Evolutionary conservation across 2,113 vertebrate genomes (phyloP), one percentile per base, ranked within the genome.

Genomic region (Scomber colias): DNA sequence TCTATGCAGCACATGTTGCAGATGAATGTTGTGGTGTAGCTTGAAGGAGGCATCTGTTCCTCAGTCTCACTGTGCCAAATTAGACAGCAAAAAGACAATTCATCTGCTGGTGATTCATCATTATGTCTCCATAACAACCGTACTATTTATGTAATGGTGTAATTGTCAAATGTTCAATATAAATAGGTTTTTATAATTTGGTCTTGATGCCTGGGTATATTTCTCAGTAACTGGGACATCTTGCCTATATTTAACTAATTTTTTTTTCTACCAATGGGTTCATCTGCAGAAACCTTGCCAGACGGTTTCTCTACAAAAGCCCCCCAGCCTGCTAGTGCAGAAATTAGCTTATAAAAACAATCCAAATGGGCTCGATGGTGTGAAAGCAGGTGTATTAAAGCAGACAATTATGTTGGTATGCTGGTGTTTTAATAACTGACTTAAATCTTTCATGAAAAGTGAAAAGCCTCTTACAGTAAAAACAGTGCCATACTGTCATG

Each of bases 111-210:
- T 83, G 69, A 79, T 81, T 84, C 84, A 88, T 90, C 79, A 81
- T 78, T 60, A 73, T 71, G 86, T 86, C 78, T 75, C 81, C 74
- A 81, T 90, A 87, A 78, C 84, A 87, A 87, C 89, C 45, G 27
- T 14, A 49, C 75, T 75, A 82, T 87, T 86, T 83, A 89, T 87
- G 75, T 71, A 24, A 84, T 69, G 27, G 12, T 68, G 27, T 64
- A 19, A 65, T 71, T 70, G 54, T 77, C 50, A 53, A 71, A 71
- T 69, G 68, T 73, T 83, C 68, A 67, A 15, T 35, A 56, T 62
- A 77, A 86, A 65, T 24, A 75, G 67, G 14, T 3, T 12, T 77
- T 78, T 40, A 84, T 84, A 50, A 84, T 81, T 63, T 75, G 71
- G 71, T 65, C 21, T 55, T 64, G 46, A 85, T 59, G 55, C 54